These are phyloP conservation scores for Scolanthus callimorphus DNA, from an alignment of 92 coral and sea anemone genomes.

Conservation along the genomic window DNA sequence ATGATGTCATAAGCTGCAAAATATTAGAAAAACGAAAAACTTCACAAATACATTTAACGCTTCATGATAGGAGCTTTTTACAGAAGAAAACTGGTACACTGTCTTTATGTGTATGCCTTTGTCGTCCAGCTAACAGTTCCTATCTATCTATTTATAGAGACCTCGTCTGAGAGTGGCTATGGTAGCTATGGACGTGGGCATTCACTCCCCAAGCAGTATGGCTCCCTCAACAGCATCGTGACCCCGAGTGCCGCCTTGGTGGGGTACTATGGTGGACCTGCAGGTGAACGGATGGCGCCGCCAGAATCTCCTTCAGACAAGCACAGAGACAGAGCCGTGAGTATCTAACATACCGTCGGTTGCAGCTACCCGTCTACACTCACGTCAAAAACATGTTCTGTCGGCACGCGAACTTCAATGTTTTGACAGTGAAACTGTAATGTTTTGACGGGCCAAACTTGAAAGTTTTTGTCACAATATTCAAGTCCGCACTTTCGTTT, in stretches of 20 bases:
- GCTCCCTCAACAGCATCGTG: constrained; percentile 21
- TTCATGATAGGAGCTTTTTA: neutral
- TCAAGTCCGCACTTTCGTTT: too few species aligned
- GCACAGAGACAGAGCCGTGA: constrained; percentile 27
- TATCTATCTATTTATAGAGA: neutral
- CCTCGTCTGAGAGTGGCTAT: constrained; percentile 11
- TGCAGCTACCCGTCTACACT: too few species aligned
- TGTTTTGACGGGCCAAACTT: too few species aligned
- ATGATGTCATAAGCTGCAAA: too few species aligned
- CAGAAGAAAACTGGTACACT: neutral
- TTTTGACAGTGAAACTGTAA: too few species aligned
- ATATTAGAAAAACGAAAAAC: neutral
- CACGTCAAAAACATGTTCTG: too few species aligned
- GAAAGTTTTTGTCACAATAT: too few species aligned
- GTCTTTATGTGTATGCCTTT: neutral
- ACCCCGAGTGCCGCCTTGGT: constrained; percentile 35
- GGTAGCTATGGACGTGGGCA: neutral
- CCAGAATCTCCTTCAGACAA: constrained; percentile 14
- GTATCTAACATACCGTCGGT: too few species aligned
- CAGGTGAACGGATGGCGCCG: neutral
- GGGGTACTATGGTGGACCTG: constrained; percentile 19
- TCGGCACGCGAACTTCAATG: too few species aligned
- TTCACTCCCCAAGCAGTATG: constrained; percentile 12
- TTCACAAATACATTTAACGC: neutral
- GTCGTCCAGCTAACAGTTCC: neutral